A percentile compares a stretch with the other conserved stretches of the same genome.
Evolutionary conservation across 2,113 vertebrate genomes (phyloP).

Genomic region (Alces alces): DNA sequence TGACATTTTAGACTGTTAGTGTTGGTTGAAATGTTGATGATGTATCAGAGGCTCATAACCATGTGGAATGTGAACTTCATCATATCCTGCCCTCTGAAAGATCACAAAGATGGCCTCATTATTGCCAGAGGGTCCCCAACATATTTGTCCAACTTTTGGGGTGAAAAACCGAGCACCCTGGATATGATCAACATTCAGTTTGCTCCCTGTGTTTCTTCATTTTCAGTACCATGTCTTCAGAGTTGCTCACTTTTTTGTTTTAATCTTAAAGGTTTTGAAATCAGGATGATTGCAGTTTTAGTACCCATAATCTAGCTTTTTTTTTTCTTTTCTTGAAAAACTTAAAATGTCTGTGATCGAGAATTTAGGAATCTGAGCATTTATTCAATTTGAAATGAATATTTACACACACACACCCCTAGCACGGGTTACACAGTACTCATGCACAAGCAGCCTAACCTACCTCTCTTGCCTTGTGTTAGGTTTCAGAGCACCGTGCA

Average conservation of each 20-base stretch:
- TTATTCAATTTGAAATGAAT: neutral
- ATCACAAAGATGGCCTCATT: neutral
- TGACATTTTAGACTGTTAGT: neutral
- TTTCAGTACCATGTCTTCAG: neutral
- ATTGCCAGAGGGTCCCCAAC: neutral
- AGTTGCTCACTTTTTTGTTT: neutral
- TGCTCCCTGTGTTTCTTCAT: neutral
- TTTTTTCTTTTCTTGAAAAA: neutral
- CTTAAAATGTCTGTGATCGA: neutral
- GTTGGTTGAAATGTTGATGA: neutral
- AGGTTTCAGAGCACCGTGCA: slow-evolving; percentile 95
- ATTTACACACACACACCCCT: neutral
- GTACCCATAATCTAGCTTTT: neutral
- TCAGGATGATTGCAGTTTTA: neutral
- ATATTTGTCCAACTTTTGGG: neutral
- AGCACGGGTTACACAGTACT: no score
- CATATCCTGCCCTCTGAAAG: neutral
- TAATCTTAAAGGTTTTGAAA: neutral
- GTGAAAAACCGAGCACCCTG: neutral
- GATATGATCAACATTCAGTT: neutral
- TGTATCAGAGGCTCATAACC: neutral
- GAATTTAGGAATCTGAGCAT: neutral
- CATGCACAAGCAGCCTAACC: neutral
- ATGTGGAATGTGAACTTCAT: neutral
- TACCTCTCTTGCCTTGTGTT: slow-evolving; percentile 21